Conservation (phyloP, 92 coral and sea anemone genomes). For the Parazoanthus atlanticus region DNA sequence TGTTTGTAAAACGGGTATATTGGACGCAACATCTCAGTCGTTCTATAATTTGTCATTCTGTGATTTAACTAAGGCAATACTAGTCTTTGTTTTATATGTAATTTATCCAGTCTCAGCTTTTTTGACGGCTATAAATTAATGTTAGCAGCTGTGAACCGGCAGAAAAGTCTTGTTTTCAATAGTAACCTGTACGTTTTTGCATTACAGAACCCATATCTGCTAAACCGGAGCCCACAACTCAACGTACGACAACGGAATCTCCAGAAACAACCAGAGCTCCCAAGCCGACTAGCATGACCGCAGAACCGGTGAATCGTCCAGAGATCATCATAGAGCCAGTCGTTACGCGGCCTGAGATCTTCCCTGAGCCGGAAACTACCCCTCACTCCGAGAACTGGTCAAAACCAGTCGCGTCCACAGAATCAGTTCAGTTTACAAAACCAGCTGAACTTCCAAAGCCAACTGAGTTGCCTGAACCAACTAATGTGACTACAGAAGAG, state of each 20-base stretch:
- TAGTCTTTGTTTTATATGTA: no score
- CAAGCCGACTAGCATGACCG: not conserved
- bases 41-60: no score
- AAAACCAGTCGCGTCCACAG: not conserved
- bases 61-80: no score
- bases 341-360: not conserved
- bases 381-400: not conserved
- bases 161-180: no score
- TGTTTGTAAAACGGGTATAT: no score
- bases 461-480: not conserved
- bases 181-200: not conserved
- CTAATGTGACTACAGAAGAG: not conserved
- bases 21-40: no score
- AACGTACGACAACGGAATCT: not conserved
- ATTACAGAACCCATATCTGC: not conserved
- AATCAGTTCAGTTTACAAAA: not conserved
- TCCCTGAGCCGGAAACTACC: not conserved
- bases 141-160: not conserved
- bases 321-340: not conserved
- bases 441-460: not conserved
- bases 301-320: not conserved
- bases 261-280: not conserved
- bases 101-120: no score
- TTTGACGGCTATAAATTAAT: no score
- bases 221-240: not conserved